phyloP scores from a whole-genome alignment of 2,888 invertebrate genomes.

The Eurois occulta region DNA sequence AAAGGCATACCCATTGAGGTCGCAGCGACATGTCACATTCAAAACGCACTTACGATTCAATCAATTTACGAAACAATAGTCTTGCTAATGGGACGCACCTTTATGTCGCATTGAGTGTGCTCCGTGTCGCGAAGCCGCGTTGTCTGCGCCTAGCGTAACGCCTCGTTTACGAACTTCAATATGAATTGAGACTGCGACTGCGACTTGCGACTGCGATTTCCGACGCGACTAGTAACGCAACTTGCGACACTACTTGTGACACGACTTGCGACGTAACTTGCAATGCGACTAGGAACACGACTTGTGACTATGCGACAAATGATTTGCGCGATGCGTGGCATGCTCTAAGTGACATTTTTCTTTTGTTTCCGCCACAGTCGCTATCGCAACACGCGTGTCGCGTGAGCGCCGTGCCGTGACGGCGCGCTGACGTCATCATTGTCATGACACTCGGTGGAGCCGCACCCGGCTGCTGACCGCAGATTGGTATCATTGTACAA shows the following conservation, averaged over 20 bases:
- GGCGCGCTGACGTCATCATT: constrained; percentile 43
- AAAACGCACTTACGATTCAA: constrained; percentile 48
- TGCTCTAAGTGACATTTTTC: background rate
- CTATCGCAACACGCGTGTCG: background rate
- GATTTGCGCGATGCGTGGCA: background rate
- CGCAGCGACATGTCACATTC: constrained; percentile 23
- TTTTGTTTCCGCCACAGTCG: background rate
- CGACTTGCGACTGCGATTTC: background rate
- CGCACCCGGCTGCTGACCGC: constrained; percentile 12
- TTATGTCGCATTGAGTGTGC: constrained; percentile 14
- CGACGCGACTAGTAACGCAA: background rate
- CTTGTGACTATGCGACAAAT: background rate
- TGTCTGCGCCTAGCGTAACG: background rate
- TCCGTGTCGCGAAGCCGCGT: background rate
- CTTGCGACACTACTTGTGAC: background rate
- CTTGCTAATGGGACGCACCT: constrained; percentile 49
- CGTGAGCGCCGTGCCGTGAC: background rate
- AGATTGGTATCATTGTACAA: constrained; percentile 18
- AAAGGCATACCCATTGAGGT: constrained; percentile 23
- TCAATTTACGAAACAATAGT: constrained; percentile 53
- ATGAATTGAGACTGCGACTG: background rate
- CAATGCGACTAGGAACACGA: background rate
- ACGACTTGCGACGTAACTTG: background rate
- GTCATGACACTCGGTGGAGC: constrained; percentile 12
- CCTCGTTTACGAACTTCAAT: too few relatives aligned